These are phyloP conservation scores for Yponomeuta malinellus DNA, from an alignment of 2,888 invertebrate genomes.

Conservation along the genomic window DNA sequence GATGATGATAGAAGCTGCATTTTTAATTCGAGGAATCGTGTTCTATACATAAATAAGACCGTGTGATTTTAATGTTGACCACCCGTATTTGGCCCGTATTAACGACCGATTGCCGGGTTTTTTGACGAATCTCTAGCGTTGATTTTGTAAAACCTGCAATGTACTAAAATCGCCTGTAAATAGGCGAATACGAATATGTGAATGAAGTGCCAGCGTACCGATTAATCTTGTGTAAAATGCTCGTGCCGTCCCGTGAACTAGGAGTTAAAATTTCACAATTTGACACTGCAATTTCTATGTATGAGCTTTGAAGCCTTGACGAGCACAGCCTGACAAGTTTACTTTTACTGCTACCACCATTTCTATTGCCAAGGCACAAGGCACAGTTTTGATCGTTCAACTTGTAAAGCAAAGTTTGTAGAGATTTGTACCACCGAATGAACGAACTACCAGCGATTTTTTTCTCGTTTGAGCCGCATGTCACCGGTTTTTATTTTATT, in stretches of 20 bases:
- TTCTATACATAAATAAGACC: no score
- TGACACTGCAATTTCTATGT: conserved; percentile 65
- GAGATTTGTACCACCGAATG: not conserved
- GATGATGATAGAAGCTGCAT: no score
- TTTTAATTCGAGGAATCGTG: no score
- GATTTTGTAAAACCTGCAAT: no score
- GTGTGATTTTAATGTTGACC: no score
- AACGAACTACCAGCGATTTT: not conserved
- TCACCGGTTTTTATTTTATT: conserved; percentile 2
- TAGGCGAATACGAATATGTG: no score
- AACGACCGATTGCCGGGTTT: no score
- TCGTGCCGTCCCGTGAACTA: not conserved
- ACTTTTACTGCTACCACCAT: not conserved
- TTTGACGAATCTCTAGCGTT: no score
- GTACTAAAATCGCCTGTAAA: no score
- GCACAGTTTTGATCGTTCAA: not conserved
- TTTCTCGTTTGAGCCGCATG: not conserved
- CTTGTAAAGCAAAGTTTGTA: not conserved
- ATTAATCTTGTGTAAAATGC: not conserved
- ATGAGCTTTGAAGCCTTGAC: conserved; percentile 46
- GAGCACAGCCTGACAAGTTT: not conserved
- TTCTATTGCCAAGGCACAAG: not conserved
- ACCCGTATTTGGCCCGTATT: no score
- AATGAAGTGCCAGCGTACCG: no score
- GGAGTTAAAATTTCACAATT: conserved; percentile 55